Evolutionary conservation across 2,888 invertebrate genomes (phyloP), one percentile per base, ranked within the genome.

Genomic region (Epirrita christyi): DNA sequence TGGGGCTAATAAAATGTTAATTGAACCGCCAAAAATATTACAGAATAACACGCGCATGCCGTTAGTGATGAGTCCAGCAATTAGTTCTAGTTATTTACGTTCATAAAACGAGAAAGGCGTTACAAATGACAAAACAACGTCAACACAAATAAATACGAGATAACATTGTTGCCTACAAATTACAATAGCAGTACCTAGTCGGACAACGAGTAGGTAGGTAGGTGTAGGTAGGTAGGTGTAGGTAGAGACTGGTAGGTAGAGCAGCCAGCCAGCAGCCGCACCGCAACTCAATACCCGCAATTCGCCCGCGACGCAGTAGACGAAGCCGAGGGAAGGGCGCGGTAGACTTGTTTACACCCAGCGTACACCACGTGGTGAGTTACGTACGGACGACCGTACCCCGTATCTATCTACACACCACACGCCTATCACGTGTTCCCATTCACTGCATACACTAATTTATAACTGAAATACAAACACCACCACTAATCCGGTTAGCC

Each of bases 351-450:
- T 88, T 88, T 88, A 87, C 86, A 83, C 80, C 84, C 79, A 72
- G 68, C 70, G 64, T 71, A 72, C 71, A 88, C 88, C 90, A 90
- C 90, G 91, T 91, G 90, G 89, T 85, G 74, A 4, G 38, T 14
- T 6, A 76, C 73, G 76, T 72, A 7, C 32, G 32, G 2, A 66
- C 69, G 70, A 72, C 66, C 73, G 72, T 72, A 46, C 43, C n/a
- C n/a, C n/a, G n/a, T n/a, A n/a, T n/a, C n/a, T n/a, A n/a, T n/a
- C 59, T 59, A 32, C 9, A 2, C 21, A 59, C 59, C 59, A 81
- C 80, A 80, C 74, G 76, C 70, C 63, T 71, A 78, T 89, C 88
- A 90, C 90, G 87, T 89, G 89, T 83, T 72, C 70, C 70, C 78
- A 76, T 76, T 73, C 73, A 78, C 70, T 72, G 76, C 75, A 79